Percentiles rank a stretch among this genome's conserved stretches.
phyloP scores from a whole-genome alignment of 2,113 vertebrate genomes.

The Dipodomys ordii region DNA sequence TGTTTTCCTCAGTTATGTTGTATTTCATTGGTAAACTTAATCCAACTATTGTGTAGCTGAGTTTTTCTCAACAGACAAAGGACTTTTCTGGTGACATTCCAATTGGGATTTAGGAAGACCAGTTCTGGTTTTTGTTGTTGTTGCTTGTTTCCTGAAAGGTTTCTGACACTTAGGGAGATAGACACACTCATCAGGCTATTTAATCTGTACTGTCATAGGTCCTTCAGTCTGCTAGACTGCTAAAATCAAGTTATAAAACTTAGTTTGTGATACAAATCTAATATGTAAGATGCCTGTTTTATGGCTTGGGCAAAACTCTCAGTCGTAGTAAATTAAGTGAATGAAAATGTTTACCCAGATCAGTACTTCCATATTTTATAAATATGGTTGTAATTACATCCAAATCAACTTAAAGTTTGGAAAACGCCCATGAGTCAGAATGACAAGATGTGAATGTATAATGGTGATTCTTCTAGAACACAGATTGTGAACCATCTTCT shows the following conservation, averaged over 20 bases:
- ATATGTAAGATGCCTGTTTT: neutral
- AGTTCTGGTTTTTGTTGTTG: neutral
- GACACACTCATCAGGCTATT: neutral
- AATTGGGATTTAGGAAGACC: neutral
- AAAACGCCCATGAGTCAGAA: conserved; percentile 40
- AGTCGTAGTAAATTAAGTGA: conserved; percentile 11
- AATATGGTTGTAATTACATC: conserved; percentile 18
- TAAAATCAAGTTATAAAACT: neutral
- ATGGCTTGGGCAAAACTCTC: neutral
- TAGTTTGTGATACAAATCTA: neutral
- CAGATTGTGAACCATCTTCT: neutral
- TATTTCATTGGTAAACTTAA: conserved; percentile 25
- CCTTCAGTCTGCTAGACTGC: neutral
- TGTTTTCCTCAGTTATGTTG: neutral
- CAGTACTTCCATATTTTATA: neutral
- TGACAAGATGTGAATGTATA: neutral
- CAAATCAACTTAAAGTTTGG: conserved; percentile 47
- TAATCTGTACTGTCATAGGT: neutral
- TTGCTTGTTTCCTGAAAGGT: neutral
- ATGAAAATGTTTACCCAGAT: conserved; percentile 48
- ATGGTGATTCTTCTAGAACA: neutral
- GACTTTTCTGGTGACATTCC: neutral
- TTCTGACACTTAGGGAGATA: neutral
- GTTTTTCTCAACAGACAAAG: neutral
- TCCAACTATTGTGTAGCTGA: neutral